Evolutionary conservation across 2,888 invertebrate genomes (phyloP).

Genomic region (Cyclophora punctaria): DNA sequence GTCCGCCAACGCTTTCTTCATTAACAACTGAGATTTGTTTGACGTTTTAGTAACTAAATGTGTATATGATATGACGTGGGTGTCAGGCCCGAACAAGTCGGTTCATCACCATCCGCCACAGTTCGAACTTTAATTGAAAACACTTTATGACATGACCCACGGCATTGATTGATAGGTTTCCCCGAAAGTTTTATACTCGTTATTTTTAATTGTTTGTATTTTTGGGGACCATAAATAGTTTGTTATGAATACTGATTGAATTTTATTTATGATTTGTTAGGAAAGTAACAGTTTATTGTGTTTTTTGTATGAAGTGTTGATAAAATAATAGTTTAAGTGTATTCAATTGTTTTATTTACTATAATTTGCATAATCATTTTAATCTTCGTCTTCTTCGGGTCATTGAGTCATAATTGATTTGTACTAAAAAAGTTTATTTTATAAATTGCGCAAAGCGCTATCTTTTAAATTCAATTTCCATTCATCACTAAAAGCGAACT

Average conservation of each 20-base stretch:
- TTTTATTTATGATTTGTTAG: no score
- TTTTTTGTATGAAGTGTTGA: no score
- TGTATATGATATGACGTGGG: conserved; percentile 42
- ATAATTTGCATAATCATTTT: no score
- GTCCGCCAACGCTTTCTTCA: conserved; percentile 51
- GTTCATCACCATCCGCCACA: conserved; percentile 48
- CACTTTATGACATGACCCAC: conserved; percentile 41
- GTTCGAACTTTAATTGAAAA: conserved; percentile 57
- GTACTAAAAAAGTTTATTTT: no score
- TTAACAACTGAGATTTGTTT: conserved; percentile 28
- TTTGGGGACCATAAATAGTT: conserved; percentile 10
- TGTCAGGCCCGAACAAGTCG: conserved; percentile 52
- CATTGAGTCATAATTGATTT: no score
- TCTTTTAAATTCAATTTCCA: no score
- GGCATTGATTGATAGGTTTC: conserved; percentile 53
- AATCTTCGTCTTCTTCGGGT: no score
- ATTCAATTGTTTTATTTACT: no score
- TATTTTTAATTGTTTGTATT: conserved; percentile 19
- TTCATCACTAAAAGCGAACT: no score
- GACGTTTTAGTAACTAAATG: conserved; percentile 13
- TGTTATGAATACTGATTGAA: background rate
- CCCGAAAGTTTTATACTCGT: conserved; percentile 22
- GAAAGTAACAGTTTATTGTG: no score
- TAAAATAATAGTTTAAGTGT: no score
- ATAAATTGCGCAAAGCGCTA: no score